Percentiles rank a stretch among this genome's conserved stretches.
phyloP scores from a whole-genome alignment of 2,888 invertebrate genomes.

The Eretmocerus hayati region DNA sequence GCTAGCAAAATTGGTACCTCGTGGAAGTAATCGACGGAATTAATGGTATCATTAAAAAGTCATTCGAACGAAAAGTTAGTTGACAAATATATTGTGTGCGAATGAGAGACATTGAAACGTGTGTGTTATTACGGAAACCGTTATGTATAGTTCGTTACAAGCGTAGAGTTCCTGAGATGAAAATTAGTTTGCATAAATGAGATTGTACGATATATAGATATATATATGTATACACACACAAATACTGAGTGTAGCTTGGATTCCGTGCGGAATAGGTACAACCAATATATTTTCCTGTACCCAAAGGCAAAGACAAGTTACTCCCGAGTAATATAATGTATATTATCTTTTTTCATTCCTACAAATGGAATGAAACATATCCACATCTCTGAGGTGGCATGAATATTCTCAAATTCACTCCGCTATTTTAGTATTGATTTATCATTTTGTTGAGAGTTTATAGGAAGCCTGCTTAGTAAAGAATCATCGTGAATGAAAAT shows the following conservation, averaged over 20 bases:
- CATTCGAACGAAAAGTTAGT: too few relatives aligned
- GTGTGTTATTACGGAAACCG: conserved; percentile 3
- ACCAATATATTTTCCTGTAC: too few relatives aligned
- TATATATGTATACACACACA: conserved; percentile 7
- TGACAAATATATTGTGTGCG: too few relatives aligned
- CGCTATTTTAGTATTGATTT: conserved; percentile 2
- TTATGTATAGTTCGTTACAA: conserved; percentile 9
- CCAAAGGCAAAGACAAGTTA: too few relatives aligned
- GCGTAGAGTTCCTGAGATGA: conserved; percentile 18
- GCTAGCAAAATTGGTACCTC: too few relatives aligned
- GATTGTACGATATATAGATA: conserved; percentile 19
- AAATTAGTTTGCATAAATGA: conserved; percentile 12
- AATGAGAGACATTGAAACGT: neutral
- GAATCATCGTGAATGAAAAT: neutral
- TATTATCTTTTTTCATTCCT: neutral
- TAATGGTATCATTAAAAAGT: too few relatives aligned
- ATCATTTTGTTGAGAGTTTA: conserved; percentile 10
- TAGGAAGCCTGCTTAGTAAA: neutral
- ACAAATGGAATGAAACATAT: neutral
- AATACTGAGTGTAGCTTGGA: conserved; percentile 8
- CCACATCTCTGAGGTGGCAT: neutral
- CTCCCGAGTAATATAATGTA: too few relatives aligned
- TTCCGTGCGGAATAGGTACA: too few relatives aligned
- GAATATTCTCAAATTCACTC: conserved; percentile 10
- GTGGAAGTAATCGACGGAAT: too few relatives aligned